Percentiles rank a stretch among this genome's conserved stretches.
Evolutionary conservation across 1,140 invertebrate genomes (phyloP).

Genomic region (Lethocerus indicus): DNA sequence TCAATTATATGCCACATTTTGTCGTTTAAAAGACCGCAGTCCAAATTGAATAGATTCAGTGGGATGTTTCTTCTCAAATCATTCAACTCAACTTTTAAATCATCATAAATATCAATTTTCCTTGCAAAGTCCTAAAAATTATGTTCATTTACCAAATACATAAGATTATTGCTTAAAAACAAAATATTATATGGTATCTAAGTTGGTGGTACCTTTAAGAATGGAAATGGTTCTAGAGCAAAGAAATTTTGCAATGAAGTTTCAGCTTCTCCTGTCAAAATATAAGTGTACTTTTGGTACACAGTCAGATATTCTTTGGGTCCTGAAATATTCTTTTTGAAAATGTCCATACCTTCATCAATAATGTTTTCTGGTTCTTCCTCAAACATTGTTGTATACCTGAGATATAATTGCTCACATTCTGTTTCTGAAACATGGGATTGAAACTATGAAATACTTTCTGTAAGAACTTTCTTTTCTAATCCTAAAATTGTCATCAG

Average conservation of each 20-base stretch:
- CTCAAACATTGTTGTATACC: conserved; percentile 23
- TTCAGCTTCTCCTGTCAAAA: conserved; percentile 48
- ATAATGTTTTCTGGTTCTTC: conserved; percentile 32
- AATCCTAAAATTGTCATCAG: not conserved
- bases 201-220: conserved; percentile 23
- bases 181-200: not conserved
- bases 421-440: conserved; percentile 7
- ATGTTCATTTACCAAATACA: not conserved
- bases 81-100: conserved; percentile 46
- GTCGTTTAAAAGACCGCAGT: conserved; percentile 56
- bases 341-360: conserved; percentile 32
- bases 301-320: conserved; percentile 44
- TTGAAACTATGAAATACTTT: not conserved
- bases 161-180: not conserved
- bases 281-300: conserved; percentile 47
- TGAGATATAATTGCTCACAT: conserved; percentile 23
- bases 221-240: conserved; percentile 37
- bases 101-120: conserved; percentile 48
- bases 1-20: conserved; percentile 46
- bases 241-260: conserved; percentile 47
- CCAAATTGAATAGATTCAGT: conserved; percentile 57
- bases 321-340: conserved; percentile 42
- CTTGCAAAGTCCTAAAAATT: conserved; percentile 36
- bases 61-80: conserved; percentile 47
- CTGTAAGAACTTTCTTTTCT: not conserved